Evolutionary conservation across 2,888 invertebrate species (phyloP).

Genomic region (Chrysolina americana): DNA sequence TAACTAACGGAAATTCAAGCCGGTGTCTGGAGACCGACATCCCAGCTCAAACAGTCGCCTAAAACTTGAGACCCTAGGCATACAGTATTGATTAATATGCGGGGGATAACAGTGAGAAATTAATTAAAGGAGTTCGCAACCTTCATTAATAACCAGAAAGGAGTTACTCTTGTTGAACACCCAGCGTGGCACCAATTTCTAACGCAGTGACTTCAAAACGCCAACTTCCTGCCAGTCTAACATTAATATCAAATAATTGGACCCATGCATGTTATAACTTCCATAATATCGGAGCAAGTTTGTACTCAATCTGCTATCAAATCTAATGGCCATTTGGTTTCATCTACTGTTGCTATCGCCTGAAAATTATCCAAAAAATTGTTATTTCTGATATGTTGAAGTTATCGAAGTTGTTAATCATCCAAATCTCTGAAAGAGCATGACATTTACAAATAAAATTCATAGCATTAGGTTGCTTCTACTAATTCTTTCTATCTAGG

Average conservation of each 20-base stretch:
- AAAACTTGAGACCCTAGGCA: conserved; percentile 54
- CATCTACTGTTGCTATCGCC: neutral
- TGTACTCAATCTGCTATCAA: conserved; percentile 37
- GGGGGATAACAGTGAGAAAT: conserved; percentile 69
- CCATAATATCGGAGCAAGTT: conserved; percentile 40
- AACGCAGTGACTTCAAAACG: conserved; percentile 47
- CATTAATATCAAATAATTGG: conserved; percentile 51
- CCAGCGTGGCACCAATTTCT: conserved; percentile 50
- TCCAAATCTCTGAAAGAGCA: neutral
- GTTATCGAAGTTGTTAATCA: neutral
- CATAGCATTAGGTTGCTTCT: too few species aligned
- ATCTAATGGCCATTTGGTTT: conserved; percentile 29
- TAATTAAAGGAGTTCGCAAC: conserved; percentile 71
- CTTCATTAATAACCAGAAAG: conserved; percentile 70
- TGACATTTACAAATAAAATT: too few species aligned
- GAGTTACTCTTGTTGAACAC: conserved; percentile 64
- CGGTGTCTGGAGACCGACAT: conserved; percentile 36
- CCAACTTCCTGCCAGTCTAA: conserved; percentile 49
- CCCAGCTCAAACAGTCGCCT: conserved; percentile 44
- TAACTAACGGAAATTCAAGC: conserved; percentile 27
- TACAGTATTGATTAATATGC: conserved; percentile 69
- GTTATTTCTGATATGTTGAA: too few species aligned
- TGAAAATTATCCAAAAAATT: too few species aligned
- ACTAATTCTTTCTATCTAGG: too few species aligned
- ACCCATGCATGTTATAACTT: conserved; percentile 44